Percentiles rank a stretch among this genome's conserved stretches.
These are phyloP conservation scores for Oryzaephilus surinamensis DNA, from an alignment of 1,140 invertebrate species.

Conservation along the genomic window DNA sequence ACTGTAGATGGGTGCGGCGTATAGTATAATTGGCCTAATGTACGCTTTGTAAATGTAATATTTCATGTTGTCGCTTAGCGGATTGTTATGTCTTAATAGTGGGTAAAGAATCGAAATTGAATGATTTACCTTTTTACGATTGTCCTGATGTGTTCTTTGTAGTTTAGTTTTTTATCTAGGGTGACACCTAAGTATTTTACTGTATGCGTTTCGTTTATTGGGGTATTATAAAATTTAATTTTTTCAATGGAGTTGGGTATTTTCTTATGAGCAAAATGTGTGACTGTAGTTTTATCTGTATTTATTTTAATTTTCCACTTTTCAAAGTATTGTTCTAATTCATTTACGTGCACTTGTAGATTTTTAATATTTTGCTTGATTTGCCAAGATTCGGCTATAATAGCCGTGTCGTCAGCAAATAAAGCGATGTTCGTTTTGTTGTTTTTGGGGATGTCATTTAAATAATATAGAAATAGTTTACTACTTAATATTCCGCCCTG, in stretches of 20 bases:
- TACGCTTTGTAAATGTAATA: too few species aligned
- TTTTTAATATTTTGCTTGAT: too few species aligned
- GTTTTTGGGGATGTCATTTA: background rate
- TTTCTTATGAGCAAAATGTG: too few species aligned
- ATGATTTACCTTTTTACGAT: background rate
- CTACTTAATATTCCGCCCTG: background rate
- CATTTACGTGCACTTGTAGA: too few species aligned
- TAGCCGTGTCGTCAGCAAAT: background rate
- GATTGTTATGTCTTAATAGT: background rate
- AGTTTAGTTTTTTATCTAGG: background rate
- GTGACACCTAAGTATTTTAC: background rate
- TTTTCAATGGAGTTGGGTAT: too few species aligned
- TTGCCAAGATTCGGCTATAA: background rate
- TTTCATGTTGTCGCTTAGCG: too few species aligned
- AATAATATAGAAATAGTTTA: background rate
- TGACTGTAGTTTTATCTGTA: background rate
- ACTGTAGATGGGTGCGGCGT: too few species aligned
- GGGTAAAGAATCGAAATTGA: background rate
- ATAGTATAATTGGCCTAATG: too few species aligned
- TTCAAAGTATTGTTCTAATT: too few species aligned
- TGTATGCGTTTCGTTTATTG: background rate
- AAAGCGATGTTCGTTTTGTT: background rate
- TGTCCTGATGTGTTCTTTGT: background rate
- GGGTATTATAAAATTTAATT: background rate
- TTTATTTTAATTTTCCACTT: too few species aligned